These are phyloP conservation scores for Phorcus lineatus DNA, from an alignment of 2,888 invertebrate genomes.

Conservation along the genomic window DNA sequence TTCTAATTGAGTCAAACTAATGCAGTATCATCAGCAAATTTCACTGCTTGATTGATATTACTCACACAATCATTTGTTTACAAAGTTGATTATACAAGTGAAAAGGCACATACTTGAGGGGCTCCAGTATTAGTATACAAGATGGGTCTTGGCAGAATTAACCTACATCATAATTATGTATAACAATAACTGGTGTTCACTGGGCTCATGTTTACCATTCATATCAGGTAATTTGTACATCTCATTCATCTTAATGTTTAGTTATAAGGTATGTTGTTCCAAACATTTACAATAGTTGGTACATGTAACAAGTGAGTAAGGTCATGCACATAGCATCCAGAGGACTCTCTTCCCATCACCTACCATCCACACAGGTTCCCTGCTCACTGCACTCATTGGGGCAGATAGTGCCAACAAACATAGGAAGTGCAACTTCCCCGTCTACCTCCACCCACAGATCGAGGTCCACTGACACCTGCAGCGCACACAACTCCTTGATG, in stretches of 20 bases:
- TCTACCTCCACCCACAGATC: slow-evolving; percentile 34
- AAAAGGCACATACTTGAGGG: too few species aligned
- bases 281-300: background rate
- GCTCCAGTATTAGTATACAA: too few species aligned
- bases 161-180: too few species aligned
- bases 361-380: slow-evolving; percentile 41
- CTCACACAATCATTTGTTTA: too few species aligned
- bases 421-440: slow-evolving; percentile 9
- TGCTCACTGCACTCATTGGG: slow-evolving; percentile 40
- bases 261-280: too few species aligned
- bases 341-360: background rate
- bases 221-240: background rate
- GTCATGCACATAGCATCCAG: background rate
- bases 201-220: too few species aligned
- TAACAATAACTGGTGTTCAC: too few species aligned
- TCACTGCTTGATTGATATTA: too few species aligned
- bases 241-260: background rate
- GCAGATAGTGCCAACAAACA: slow-evolving; percentile 36
- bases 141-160: too few species aligned
- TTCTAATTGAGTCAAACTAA: too few species aligned
- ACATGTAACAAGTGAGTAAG: background rate
- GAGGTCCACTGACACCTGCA: slow-evolving; percentile 34
- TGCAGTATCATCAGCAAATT: too few species aligned
- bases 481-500: slow-evolving; percentile 38
- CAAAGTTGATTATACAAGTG: too few species aligned